A percentile compares a stretch with the other conserved stretches of the same genome.
phyloP scores from a whole-genome alignment of 2,113 vertebrate species.

The Chunga burmeisteri region DNA sequence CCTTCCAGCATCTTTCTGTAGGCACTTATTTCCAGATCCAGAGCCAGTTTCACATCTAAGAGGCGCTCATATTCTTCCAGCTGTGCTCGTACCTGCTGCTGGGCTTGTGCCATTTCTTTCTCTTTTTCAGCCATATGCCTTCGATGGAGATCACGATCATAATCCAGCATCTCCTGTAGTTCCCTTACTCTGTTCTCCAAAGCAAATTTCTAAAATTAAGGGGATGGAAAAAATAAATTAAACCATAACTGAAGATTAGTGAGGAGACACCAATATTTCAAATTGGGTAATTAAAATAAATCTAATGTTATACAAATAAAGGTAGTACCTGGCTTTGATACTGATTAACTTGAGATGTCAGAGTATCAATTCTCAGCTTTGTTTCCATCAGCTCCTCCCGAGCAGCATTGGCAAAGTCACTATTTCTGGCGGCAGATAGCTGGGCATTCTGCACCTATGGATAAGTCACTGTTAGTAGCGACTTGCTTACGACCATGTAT shows the following conservation, averaged over 20 bases:
- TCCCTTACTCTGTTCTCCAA: constrained; percentile 74
- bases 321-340: constrained; percentile 77
- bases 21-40: constrained; percentile 87
- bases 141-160: constrained; percentile 68
- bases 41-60: constrained; percentile 83
- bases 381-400: constrained; percentile 76
- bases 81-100: constrained; percentile 73
- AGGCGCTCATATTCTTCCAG: constrained; percentile 84
- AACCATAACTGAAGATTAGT: not conserved
- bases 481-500: not conserved
- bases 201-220: constrained; percentile 67
- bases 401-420: constrained; percentile 61
- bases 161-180: constrained; percentile 74
- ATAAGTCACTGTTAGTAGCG: not conserved
- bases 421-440: constrained; percentile 71
- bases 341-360: constrained; percentile 73
- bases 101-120: constrained; percentile 71
- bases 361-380: constrained; percentile 66
- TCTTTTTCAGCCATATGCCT: constrained; percentile 78
- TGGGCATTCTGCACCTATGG: constrained; percentile 82
- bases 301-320: not conserved
- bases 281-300: not conserved
- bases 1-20: constrained; percentile 89
- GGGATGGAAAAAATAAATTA: not conserved
- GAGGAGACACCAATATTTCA: not conserved